Percentiles rank a stretch among this genome's conserved stretches.
These are phyloP conservation scores for Theodoxus fluviatilis DNA, from an alignment of 2,888 invertebrate species.

Conservation along the genomic window DNA sequence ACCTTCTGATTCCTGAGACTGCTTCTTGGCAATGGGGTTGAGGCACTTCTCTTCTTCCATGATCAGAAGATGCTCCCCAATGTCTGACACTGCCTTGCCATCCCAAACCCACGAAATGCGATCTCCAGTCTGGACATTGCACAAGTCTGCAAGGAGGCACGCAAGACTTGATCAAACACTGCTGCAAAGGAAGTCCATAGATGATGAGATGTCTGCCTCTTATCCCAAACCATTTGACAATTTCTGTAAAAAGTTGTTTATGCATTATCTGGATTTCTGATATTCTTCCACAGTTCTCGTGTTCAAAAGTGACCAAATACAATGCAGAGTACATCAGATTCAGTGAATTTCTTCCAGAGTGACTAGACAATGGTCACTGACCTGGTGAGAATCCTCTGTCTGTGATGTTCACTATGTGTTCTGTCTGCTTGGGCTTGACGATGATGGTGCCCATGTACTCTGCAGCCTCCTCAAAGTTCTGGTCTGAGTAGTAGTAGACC, in stretches of 20 bases:
- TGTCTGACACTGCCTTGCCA: conserved; percentile 41
- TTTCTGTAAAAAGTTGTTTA: no score
- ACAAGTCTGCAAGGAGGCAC: conserved; percentile 49
- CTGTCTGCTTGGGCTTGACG: conserved; percentile 63
- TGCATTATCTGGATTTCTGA: no score
- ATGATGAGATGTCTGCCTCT: no score
- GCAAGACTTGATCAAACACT: neutral
- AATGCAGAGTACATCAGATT: no score
- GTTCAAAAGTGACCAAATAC: no score
- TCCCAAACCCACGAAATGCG: conserved; percentile 65
- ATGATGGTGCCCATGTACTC: conserved; percentile 65
- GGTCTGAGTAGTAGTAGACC: conserved; percentile 65
- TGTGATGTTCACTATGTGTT: conserved; percentile 59
- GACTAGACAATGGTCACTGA: no score
- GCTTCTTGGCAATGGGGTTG: conserved; percentile 53
- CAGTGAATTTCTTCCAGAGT: no score
- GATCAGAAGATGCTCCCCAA: conserved; percentile 51
- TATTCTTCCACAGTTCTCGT: no score
- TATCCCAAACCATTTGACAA: no score
- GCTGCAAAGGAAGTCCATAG: no score
- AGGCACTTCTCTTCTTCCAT: conserved; percentile 58
- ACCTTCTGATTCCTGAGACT: no score
- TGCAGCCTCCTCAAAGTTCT: conserved; percentile 63
- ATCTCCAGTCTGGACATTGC: conserved; percentile 61
- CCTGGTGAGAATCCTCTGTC: conserved; percentile 61